A percentile compares a stretch with the other conserved stretches of the same genome.
Evolutionary conservation across 2,888 invertebrate species (phyloP).

Genomic region (Trissonchulus latispiculum): DNA sequence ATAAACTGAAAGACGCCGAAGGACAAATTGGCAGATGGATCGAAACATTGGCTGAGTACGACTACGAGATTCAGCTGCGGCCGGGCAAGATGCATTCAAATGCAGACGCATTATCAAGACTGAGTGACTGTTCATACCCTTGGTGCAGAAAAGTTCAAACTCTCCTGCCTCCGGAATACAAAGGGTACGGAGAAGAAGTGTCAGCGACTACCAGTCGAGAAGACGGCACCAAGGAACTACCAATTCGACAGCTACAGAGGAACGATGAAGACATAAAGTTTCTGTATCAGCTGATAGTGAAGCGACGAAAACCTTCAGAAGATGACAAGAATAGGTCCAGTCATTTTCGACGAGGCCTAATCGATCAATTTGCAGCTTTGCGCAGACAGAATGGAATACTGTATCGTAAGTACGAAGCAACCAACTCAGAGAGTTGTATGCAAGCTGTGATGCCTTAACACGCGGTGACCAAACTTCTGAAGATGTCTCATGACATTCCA

Average conservation of each 20-base stretch:
- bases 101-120: not conserved
- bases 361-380: not conserved
- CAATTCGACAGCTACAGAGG: not conserved
- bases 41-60: not conserved
- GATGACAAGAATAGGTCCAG: not conserved
- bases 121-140: not conserved
- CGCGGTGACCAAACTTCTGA: not conserved
- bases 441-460: not conserved
- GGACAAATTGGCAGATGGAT: not conserved
- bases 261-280: not conserved
- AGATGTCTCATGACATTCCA: not conserved
- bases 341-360: not conserved
- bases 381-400: not conserved
- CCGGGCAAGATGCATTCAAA: not conserved
- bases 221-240: not conserved
- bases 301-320: not conserved
- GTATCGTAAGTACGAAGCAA: not conserved
- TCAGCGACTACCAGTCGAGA: not conserved
- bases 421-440: no score
- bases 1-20: not conserved
- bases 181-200: not conserved
- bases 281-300: not conserved
- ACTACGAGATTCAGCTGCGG: not conserved
- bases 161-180: not conserved
- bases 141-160: not conserved